These are phyloP conservation scores for Melanotaenia pygmaea DNA, from an alignment of 2,797 vertebrate species.

Conservation along the genomic window DNA sequence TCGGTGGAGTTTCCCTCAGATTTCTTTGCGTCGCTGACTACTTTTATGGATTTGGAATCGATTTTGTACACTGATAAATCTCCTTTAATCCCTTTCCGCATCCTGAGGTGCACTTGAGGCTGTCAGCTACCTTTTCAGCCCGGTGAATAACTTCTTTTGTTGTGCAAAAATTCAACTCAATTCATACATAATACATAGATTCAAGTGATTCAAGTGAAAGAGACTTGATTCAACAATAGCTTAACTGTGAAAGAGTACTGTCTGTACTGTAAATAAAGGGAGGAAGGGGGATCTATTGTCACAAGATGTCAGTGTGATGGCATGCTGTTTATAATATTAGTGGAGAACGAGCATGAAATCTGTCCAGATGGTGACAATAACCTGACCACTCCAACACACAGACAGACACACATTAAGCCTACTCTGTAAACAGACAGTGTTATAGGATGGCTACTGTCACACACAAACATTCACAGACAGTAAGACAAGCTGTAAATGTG, in stretches of 20 bases:
- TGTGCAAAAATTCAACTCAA: constrained; percentile 18
- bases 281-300: constrained; percentile 15
- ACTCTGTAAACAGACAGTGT: neutral
- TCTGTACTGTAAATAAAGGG: constrained; percentile 24
- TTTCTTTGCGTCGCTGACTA: constrained; percentile 2
- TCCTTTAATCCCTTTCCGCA: constrained; percentile 7
- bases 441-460: constrained; percentile 15
- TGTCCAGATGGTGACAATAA: constrained; percentile 38
- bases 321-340: constrained; percentile 40
- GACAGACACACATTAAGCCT: neutral
- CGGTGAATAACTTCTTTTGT: constrained; percentile 4
- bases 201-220: neutral
- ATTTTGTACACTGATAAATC: constrained; percentile 24
- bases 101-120: constrained; percentile 1
- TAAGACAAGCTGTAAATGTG: neutral
- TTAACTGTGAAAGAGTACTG: constrained; percentile 9
- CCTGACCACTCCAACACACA: constrained; percentile 23
- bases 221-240: neutral
- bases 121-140: constrained; percentile 11
- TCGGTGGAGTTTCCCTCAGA: constrained; percentile 28
- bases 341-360: constrained; percentile 45
- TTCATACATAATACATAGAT: constrained; percentile 30
- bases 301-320: constrained; percentile 53
- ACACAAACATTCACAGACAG: constrained; percentile 6
- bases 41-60: constrained; percentile 23